Percentiles rank a stretch among this genome's conserved stretches.
These are phyloP conservation scores for Brachionus koreanus DNA, from an alignment of 1,140 invertebrate genomes.

Conservation along the genomic window DNA sequence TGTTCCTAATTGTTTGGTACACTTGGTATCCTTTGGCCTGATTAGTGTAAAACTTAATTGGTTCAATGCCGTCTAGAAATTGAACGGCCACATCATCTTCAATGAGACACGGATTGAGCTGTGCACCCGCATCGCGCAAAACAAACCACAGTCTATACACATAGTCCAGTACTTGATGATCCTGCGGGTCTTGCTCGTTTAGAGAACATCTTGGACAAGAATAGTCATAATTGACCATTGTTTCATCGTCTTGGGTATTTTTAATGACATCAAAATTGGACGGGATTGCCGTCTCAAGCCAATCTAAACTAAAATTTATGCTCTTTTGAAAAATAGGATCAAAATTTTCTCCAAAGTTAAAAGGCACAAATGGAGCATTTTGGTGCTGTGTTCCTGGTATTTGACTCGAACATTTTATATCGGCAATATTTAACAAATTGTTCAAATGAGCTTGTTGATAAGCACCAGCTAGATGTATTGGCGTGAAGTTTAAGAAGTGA, in stretches of 20 bases:
- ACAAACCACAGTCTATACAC: conserved; percentile 6
- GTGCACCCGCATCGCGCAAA: not conserved
- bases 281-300: not conserved
- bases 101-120: not conserved
- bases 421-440: not conserved
- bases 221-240: not conserved
- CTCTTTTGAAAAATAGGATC: not conserved
- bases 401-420: not conserved
- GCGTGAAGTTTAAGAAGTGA: conserved; percentile 13
- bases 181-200: not conserved
- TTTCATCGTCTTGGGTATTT: not conserved
- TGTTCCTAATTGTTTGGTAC: not conserved
- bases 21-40: not conserved
- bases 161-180: not conserved
- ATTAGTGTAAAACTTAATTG: conserved; percentile 9
- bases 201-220: not conserved
- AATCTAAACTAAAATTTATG: conserved; percentile 16
- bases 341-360: not conserved
- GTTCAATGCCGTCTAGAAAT: conserved; percentile 5
- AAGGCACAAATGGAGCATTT: not conserved
- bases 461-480: not conserved
- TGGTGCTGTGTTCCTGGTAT: not conserved
- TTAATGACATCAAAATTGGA: not conserved
- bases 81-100: not conserved
- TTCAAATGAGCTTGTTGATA: not conserved